These are phyloP conservation scores for Leptura quadrifasciata DNA, from an alignment of 2,888 invertebrate genomes.

Conservation along the genomic window DNA sequence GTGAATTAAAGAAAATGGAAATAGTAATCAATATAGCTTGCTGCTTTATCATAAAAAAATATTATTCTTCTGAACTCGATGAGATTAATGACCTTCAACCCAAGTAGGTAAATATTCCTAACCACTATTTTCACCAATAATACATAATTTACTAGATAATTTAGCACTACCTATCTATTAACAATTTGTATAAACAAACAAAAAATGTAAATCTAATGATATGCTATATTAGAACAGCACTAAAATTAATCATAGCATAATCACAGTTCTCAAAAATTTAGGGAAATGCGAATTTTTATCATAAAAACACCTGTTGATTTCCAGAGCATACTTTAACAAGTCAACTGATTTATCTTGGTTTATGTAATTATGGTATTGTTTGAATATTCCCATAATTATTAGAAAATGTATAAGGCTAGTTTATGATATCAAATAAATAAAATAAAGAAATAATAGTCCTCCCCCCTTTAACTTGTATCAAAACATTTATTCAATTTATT, in stretches of 20 bases:
- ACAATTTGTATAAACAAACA: constrained; percentile 25
- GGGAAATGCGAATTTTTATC: constrained; percentile 23
- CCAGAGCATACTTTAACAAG: not conserved
- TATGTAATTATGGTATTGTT: constrained; percentile 17
- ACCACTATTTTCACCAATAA: constrained; percentile 27
- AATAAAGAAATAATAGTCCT: constrained; percentile 49
- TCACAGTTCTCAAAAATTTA: constrained; percentile 12
- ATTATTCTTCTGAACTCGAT: constrained; percentile 10
- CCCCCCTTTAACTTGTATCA: constrained; percentile 47
- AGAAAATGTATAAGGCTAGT: constrained; percentile 23
- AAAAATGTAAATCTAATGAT: not conserved
- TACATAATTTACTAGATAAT: constrained; percentile 18
- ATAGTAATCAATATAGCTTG: not conserved
- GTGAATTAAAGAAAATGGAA: constrained; percentile 14
- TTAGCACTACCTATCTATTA: constrained; percentile 3
- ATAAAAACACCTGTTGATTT: constrained; percentile 37
- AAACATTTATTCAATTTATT: constrained; percentile 56
- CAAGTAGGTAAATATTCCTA: constrained; percentile 40
- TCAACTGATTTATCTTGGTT: not conserved
- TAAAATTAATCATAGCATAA: constrained; percentile 1
- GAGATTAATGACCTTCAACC: constrained; percentile 40
- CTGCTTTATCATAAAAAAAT: constrained; percentile 32
- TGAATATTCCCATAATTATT: constrained; percentile 13
- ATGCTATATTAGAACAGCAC: constrained; percentile 15
- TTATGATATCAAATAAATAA: constrained; percentile 40